These are phyloP conservation scores for Aphidius gifuensis DNA, from an alignment of 1,140 invertebrate species.

Conservation along the genomic window DNA sequence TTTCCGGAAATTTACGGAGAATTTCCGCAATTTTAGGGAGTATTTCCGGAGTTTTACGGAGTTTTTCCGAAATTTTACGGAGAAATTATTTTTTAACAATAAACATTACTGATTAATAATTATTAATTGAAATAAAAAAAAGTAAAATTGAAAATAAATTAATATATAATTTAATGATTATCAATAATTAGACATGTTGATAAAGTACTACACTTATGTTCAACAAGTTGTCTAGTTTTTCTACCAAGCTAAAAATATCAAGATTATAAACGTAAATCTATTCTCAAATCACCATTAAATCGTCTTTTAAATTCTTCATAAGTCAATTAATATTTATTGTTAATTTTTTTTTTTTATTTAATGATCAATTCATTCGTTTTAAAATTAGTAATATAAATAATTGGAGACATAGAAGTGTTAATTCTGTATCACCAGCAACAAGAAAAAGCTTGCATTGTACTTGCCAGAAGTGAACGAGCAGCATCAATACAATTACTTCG, in stretches of 20 bases:
- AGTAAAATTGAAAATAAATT: no score
- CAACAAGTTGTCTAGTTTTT: constrained; percentile 59
- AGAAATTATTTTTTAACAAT: no score
- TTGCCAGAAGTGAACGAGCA: constrained; percentile 81
- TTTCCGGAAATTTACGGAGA: no score
- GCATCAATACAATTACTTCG: constrained; percentile 85
- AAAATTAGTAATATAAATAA: constrained; percentile 39
- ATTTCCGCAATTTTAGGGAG: no score
- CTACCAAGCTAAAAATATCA: constrained; percentile 48
- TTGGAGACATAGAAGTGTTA: constrained; percentile 49
- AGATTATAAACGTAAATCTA: constrained; percentile 43
- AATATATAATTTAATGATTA: no score
- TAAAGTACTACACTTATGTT: constrained; percentile 87
- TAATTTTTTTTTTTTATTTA: not conserved
- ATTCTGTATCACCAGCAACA: constrained; percentile 63
- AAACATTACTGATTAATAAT: no score
- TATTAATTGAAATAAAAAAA: no score
- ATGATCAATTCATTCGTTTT: not conserved
- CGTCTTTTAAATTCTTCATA: constrained; percentile 50
- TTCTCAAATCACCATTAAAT: constrained; percentile 50
- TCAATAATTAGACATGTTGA: constrained; percentile 83
- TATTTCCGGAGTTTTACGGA: no score
- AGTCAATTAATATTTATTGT: constrained; percentile 21
- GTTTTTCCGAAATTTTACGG: no score
- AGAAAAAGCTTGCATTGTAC: constrained; percentile 80